Conservation (phyloP, 2,113 vertebrate species). For the Menidia beryllina region DNA sequence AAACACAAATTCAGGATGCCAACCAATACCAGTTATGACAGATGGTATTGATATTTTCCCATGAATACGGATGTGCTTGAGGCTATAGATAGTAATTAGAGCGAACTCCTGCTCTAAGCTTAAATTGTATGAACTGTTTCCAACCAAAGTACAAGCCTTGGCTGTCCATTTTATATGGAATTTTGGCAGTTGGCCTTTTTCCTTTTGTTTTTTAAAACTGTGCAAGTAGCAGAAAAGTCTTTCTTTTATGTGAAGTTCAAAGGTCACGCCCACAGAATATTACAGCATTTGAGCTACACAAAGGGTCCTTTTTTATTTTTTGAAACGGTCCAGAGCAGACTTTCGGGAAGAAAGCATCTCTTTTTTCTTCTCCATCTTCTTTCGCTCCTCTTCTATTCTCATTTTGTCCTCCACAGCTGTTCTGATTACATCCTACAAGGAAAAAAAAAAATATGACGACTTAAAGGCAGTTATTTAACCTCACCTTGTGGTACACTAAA, state of each 20-base stretch:
- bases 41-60: background rate
- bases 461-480: background rate
- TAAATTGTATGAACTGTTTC: conserved; percentile 13
- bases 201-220: background rate
- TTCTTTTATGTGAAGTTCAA: conserved; percentile 53
- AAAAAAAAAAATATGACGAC: conserved; percentile 17
- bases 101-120: conserved; percentile 8
- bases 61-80: conserved; percentile 21
- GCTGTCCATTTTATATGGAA: background rate
- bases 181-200: conserved; percentile 6
- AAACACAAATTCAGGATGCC: background rate
- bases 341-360: conserved; percentile 9
- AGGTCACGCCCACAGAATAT: conserved; percentile 47
- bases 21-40: background rate
- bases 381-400: conserved; percentile 50
- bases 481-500: no score
- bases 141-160: background rate
- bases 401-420: conserved; percentile 76
- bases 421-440: conserved; percentile 79
- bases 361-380: conserved; percentile 36
- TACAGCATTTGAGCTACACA: conserved; percentile 25
- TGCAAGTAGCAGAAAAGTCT: conserved; percentile 2
- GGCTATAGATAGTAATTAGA: conserved; percentile 26
- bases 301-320: conserved; percentile 70
- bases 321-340: conserved; percentile 88